phyloP scores from a whole-genome alignment of 1,140 invertebrate genomes.

The Wasmannia auropunctata region DNA sequence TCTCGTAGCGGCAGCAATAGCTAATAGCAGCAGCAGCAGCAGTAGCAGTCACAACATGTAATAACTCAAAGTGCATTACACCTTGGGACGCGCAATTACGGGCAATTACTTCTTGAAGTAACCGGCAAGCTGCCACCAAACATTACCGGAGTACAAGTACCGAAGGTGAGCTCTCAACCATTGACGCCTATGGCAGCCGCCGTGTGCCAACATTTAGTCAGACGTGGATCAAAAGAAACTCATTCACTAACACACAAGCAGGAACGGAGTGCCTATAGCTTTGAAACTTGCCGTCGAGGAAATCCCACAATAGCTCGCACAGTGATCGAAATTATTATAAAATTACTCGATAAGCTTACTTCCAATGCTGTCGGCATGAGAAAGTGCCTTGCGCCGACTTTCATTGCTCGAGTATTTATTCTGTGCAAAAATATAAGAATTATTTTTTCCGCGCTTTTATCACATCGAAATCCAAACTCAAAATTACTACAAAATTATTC shows the following conservation, averaged over 20 bases:
- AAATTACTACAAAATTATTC: neutral
- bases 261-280: neutral
- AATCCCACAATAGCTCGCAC: neutral
- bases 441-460: neutral
- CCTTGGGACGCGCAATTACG: constrained; percentile 45
- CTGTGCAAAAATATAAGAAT: neutral
- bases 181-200: constrained; percentile 67
- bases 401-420: neutral
- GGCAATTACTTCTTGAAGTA: constrained; percentile 61
- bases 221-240: constrained; percentile 73
- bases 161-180: constrained; percentile 59
- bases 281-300: constrained; percentile 3
- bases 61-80: constrained; percentile 49
- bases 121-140: constrained; percentile 65
- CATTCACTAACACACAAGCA: constrained; percentile 72
- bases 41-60: constrained; percentile 34
- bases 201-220: constrained; percentile 73
- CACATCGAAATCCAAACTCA: neutral
- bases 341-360: neutral
- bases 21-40: neutral
- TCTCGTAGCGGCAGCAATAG: neutral
- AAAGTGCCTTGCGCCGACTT: neutral
- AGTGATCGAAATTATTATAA: neutral
- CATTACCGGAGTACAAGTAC: constrained; percentile 64
- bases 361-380: neutral